These are phyloP conservation scores for Cardinalis cardinalis DNA, from an alignment of 2,113 vertebrate genomes.

Conservation along the genomic window DNA sequence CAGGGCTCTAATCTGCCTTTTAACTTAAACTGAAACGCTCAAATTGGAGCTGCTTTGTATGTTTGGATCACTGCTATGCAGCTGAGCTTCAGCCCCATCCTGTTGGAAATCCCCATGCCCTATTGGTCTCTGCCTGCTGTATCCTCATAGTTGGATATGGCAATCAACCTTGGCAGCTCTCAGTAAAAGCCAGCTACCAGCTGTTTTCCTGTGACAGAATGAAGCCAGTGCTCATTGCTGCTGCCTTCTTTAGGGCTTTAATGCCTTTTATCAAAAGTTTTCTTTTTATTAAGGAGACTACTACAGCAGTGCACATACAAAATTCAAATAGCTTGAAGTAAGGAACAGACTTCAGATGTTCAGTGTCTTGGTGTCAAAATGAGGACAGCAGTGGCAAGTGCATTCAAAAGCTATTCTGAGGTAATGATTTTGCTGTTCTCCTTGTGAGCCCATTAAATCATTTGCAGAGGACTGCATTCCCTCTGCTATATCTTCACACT, in stretches of 20 bases:
- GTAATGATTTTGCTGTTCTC: neutral
- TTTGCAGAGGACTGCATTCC: neutral
- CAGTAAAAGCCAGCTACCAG: neutral
- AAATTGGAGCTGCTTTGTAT: neutral
- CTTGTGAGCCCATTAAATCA: neutral
- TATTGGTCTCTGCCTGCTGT: neutral
- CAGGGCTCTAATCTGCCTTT: slow-evolving; percentile 20
- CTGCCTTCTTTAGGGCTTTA: neutral
- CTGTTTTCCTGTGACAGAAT: neutral
- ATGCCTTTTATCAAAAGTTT: neutral
- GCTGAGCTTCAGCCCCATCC: neutral
- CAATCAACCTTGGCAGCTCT: neutral
- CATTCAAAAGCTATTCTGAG: neutral
- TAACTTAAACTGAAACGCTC: neutral
- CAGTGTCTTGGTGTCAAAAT: neutral
- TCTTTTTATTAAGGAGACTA: neutral
- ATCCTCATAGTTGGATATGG: neutral
- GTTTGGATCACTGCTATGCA: neutral
- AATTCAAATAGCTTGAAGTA: neutral
- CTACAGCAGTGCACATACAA: neutral
- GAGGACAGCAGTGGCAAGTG: neutral
- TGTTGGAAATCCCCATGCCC: neutral
- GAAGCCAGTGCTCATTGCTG: neutral
- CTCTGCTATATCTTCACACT: neutral
- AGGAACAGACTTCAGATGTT: neutral